Evolutionary conservation across 2,797 vertebrate genomes (phyloP), one percentile per base, ranked within the genome.

Genomic region (Sebastiscus albofasciatus): DNA sequence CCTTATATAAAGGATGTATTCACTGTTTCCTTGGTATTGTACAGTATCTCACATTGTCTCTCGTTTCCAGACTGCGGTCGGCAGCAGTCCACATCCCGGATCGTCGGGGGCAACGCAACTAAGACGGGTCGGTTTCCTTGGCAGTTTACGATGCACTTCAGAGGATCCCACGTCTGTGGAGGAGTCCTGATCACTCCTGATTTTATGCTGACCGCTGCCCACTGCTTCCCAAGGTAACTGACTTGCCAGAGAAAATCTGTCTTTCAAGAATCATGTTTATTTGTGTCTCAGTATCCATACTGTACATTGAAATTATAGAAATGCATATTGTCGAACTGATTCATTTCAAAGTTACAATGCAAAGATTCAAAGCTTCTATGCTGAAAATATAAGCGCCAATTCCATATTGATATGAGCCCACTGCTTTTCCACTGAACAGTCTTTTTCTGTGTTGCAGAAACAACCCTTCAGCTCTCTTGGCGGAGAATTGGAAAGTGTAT

Each of bases 211-310:
- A 96, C 97, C 0, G 98, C 98, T 0, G 97, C 97, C 39, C 98
- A 99, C 92, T 99, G 98, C 92, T 97, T 99, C 90, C 96, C 94
- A 75, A 89, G 95, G 98, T 99, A 82, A 97, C 93, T 80, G 10
- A 59, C 59, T 52, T 52, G 26, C 26, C 22, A 4, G 6, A 52
- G 16, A 64, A 60, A 73, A 70, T 67, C 1, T 58, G 4, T 1
- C 8, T 29, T 7, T 13, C 13, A 24, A 52, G 26, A 33, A 26
- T 36, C 18, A 27, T 31, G 4, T 42, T 65, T n/a, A 12, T 11
- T 46, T 29, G 18, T 60, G 1, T 29, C 12, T 61, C 9, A 13
- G 3, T 27, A 69, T 42, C 61, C 33, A n/a, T 12, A 75, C n/a
- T 33, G 64, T 18, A 42, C 22, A 10, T 39, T 39, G 22, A 5